Base-by-base conservation (phyloP, 2,888 invertebrate species). In the Lymantria monacha region DNA sequence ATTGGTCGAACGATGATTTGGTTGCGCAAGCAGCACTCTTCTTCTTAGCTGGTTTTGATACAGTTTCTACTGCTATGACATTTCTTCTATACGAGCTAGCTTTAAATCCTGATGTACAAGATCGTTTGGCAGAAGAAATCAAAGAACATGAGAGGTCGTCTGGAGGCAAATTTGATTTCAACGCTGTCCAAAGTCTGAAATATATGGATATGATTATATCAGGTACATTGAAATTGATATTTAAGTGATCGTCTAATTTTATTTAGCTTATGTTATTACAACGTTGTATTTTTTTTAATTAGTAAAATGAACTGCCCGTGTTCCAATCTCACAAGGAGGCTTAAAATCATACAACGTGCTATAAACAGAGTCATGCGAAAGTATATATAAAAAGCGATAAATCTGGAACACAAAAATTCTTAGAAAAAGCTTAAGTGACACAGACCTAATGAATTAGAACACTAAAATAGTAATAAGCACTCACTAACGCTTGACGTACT, bases 151-250 rank as follows among this genome's bases (percentile, higher is more conserved):
- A 86, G 1, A 63, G 63, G 0, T 78, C 76, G n/a, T 79, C 82
- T 15, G 82, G 74, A 0, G 85, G 81, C 3, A 79, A 77, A 11
- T 66, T 93, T 0, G 84, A 80, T 42, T 93, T 92, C 49, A 91
- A 91, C 14, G 74, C 77, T 0, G 69, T 94, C 0, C 81, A 88
- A 51, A 80, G 79, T 13, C 87, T 94, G 92, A 85, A 85, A 15
- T 94, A 93, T 59, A 65, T 94, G 76, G 93, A 94, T 49, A 93
- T 93, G 93, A 92, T 94, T 0, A 74, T 93, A 0, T 91, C 92
- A 61, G 92, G 92, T 92, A 38, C 10, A n/a, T 0, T 15, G 1
- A 13, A 13, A 13, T 36, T 41, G 11, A 15, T 15, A 13, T 8
- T 31, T 30, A 7, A 13, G 9, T 48, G 0, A 42, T 30, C 30